These are phyloP conservation scores for Apus apus DNA, from an alignment of 2,113 vertebrate species.

Conservation along the genomic window DNA sequence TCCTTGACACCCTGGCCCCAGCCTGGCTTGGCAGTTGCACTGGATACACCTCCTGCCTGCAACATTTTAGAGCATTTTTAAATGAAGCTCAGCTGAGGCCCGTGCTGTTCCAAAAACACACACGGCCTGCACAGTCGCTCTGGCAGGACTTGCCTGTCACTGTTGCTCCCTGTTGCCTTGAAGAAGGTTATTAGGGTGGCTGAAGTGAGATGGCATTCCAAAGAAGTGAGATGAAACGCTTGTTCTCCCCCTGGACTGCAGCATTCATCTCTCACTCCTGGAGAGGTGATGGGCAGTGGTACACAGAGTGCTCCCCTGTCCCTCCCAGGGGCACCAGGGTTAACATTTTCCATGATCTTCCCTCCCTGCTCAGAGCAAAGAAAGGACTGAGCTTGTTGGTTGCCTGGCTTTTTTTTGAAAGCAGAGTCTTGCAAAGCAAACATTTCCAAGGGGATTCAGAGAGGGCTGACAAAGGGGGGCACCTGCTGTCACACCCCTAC, in stretches of 20 bases:
- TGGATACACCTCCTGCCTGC: neutral
- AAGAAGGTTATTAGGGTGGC: neutral
- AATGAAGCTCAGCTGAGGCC: neutral
- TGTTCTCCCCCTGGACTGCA: neutral
- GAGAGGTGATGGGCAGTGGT: neutral
- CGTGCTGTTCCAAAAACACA: neutral
- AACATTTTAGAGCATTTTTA: neutral
- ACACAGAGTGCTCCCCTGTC: fast-evolving
- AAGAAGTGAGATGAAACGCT: neutral
- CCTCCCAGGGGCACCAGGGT: neutral
- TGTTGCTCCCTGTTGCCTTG: neutral
- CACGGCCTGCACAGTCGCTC: fast-evolving
- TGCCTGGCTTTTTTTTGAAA: neutral
- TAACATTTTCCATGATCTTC: neutral
- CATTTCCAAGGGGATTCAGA: neutral
- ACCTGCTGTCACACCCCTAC: neutral
- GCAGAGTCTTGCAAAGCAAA: neutral
- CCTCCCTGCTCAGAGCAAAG: neutral
- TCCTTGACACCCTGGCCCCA: neutral
- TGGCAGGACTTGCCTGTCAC: neutral
- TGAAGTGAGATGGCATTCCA: neutral
- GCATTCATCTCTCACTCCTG: neutral
- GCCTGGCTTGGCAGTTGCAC: neutral
- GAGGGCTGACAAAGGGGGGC: neutral
- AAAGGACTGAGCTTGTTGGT: neutral